These are phyloP conservation scores for Anoplopoma fimbria DNA, from an alignment of 2,113 vertebrate genomes.

Conservation along the genomic window DNA sequence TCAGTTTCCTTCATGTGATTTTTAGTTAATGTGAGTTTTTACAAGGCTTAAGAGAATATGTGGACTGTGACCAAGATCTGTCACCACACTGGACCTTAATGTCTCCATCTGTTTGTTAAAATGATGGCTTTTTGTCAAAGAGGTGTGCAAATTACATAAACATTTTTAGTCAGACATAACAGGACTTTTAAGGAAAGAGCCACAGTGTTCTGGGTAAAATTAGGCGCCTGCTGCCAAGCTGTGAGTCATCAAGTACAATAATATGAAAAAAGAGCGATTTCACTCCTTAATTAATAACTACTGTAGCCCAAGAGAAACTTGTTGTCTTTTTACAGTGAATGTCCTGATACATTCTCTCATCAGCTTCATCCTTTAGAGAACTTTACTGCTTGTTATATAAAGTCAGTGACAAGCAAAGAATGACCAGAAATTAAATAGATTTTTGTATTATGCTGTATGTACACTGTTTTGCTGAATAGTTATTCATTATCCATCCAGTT, in stretches of 20 bases:
- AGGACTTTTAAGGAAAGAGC: background rate
- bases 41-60: constrained; percentile 4
- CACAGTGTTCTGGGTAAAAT: background rate
- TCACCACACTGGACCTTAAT: background rate
- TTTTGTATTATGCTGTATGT: background rate
- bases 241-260: background rate
- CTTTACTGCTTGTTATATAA: background rate
- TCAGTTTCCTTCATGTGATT: constrained; percentile 11
- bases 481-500: background rate
- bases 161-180: background rate
- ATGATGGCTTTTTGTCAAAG: background rate
- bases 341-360: background rate
- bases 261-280: background rate
- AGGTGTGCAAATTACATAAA: background rate
- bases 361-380: background rate
- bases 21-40: constrained; percentile 18
- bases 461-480: background rate
- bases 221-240: background rate
- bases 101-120: background rate
- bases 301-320: background rate
- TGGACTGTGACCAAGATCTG: background rate
- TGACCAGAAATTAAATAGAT: background rate
- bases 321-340: background rate
- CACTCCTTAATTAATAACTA: background rate
- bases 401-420: background rate